Evolutionary conservation across 2,113 vertebrate genomes (phyloP).

Genomic region (Lamprotornis superbus): DNA sequence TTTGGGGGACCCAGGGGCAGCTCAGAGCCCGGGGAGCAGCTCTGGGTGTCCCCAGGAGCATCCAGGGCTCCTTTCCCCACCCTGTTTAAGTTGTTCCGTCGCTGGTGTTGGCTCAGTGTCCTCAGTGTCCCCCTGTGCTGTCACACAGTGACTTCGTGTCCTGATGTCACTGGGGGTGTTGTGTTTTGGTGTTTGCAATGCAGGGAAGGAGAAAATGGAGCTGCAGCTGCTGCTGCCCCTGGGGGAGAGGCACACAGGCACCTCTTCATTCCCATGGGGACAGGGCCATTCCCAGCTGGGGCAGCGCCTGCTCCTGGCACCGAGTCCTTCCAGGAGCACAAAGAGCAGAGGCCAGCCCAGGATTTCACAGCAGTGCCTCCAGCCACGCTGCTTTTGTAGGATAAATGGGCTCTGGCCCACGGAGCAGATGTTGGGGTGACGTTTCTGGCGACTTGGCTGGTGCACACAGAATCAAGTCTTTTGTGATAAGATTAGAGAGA

Average conservation of each 20-base stretch:
- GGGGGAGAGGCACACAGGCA: rapidly evolving
- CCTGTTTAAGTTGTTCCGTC: not conserved
- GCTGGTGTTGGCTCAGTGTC: not conserved
- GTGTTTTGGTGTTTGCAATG: not conserved
- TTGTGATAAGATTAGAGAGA: constrained; percentile 62
- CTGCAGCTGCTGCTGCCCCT: not conserved
- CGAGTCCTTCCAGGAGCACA: not conserved
- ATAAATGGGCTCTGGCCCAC: not conserved
- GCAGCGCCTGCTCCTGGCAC: not conserved
- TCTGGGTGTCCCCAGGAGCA: not conserved
- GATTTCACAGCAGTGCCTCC: not conserved
- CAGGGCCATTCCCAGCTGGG: not conserved
- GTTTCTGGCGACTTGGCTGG: not conserved
- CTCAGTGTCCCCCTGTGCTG: not conserved
- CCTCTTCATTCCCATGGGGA: not conserved
- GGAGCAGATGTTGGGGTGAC: constrained; percentile 26
- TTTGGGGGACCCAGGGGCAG: not conserved
- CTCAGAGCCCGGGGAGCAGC: not conserved
- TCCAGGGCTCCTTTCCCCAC: not conserved
- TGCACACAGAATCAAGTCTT: constrained; percentile 20
- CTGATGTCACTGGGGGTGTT: not conserved
- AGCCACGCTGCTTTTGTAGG: rapidly evolving
- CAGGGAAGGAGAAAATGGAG: rapidly evolving
- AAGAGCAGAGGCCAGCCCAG: not conserved
- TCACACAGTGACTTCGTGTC: not conserved